Conservation (phyloP, 2,888 invertebrate genomes). For the Euspilapteryx auroguttella region DNA sequence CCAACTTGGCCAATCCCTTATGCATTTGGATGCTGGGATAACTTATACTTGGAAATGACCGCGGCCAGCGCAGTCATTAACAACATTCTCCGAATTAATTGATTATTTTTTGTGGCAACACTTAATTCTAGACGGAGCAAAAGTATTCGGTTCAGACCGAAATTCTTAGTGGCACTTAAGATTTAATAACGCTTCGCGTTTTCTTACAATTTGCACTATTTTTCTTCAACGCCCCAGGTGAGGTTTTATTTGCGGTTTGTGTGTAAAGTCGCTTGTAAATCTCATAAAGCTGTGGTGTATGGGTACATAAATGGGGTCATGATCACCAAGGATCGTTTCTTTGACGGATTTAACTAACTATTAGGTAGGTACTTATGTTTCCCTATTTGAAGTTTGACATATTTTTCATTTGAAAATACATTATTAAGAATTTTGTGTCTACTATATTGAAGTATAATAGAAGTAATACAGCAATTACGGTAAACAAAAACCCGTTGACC, state of each 20-base stretch:
- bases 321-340: too few relatives aligned
- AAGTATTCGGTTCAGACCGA: not conserved
- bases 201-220: too few relatives aligned
- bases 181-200: too few relatives aligned
- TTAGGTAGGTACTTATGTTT: too few relatives aligned
- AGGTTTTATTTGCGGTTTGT: slow-evolving; percentile 46
- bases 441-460: too few relatives aligned
- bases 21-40: too few relatives aligned
- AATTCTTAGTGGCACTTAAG: slow-evolving; percentile 1
- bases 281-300: slow-evolving; percentile 4
- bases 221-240: slow-evolving; percentile 18
- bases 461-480: slow-evolving; percentile 51
- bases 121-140: slow-evolving; percentile 14
- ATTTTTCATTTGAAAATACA: too few relatives aligned
- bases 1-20: too few relatives aligned
- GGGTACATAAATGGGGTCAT: slow-evolving; percentile 8
- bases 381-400: too few relatives aligned
- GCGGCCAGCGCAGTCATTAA: slow-evolving; percentile 41
- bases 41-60: slow-evolving; percentile 53
- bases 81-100: slow-evolving; percentile 45
- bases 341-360: too few relatives aligned
- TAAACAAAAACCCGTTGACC: slow-evolving; percentile 53
- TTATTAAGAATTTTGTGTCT: too few relatives aligned
- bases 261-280: slow-evolving; percentile 18
- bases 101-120: slow-evolving; percentile 16